Evolutionary conservation across 1,140 invertebrate genomes (phyloP).

Genomic region (Akabosia matsudoensis): DNA sequence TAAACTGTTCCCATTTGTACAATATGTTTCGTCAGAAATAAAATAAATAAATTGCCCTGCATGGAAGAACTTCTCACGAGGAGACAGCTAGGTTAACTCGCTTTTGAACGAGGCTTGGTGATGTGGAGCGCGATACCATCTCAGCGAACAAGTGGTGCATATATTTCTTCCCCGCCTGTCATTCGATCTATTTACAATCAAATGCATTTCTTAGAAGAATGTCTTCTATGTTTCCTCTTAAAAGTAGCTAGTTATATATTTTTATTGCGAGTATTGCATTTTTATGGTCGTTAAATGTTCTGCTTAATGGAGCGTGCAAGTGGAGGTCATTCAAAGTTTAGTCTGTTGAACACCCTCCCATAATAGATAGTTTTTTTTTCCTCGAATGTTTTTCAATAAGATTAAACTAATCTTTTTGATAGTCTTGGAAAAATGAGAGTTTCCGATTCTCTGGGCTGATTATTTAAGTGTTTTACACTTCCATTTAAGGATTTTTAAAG

Average conservation of each 20-base stretch:
- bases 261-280: slow-evolving; percentile 3
- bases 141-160: slow-evolving; percentile 16
- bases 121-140: background rate
- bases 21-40: slow-evolving; percentile 24
- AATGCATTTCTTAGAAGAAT: background rate
- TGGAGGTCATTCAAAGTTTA: background rate
- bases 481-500: no score
- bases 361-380: background rate
- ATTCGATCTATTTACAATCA: background rate
- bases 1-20: slow-evolving; percentile 36
- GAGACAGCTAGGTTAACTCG: slow-evolving; percentile 8
- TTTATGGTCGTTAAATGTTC: slow-evolving; percentile 4
- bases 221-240: no score
- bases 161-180: background rate
- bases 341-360: background rate
- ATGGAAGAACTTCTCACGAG: slow-evolving; percentile 25
- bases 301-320: slow-evolving; percentile 1
- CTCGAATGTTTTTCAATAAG: background rate
- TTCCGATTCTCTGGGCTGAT: background rate
- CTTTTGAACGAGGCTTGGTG: slow-evolving; percentile 30
- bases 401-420: background rate
- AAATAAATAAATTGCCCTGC: slow-evolving; percentile 37
- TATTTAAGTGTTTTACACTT: background rate
- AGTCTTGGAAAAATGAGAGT: no score
- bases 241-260: no score